A percentile compares a stretch with the other conserved stretches of the same genome.
Conservation (phyloP, 2,888 invertebrate species). For the Eupithecia subumbrata region DNA sequence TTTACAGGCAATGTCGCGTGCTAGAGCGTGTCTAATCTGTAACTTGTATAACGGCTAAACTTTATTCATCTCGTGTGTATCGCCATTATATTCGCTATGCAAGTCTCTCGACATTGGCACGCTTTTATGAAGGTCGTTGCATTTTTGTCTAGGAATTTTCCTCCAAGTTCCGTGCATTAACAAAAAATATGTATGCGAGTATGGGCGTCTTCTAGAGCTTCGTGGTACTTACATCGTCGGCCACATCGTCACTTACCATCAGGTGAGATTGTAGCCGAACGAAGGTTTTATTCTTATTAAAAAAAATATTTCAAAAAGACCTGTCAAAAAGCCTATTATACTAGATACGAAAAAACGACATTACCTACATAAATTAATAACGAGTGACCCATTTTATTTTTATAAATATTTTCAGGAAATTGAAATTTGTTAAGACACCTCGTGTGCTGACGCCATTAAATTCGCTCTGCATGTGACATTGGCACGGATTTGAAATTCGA, state of each 20-base stretch:
- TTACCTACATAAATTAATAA: no score
- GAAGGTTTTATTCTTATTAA: no score
- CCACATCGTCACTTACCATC: no score
- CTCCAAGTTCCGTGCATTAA: not conserved
- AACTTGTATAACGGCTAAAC: slow-evolving; percentile 61
- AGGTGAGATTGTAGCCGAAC: no score
- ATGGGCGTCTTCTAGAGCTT: no score
- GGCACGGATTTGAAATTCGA: slow-evolving; percentile 58
- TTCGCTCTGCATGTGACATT: slow-evolving; percentile 57
- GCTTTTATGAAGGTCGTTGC: slow-evolving; percentile 49
- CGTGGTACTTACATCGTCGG: no score
- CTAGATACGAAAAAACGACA: no score
- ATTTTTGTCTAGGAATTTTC: slow-evolving; percentile 16
- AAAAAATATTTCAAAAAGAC: no score
- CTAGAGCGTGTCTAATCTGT: slow-evolving; percentile 67
- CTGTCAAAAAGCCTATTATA: no score
- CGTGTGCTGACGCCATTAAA: slow-evolving; percentile 68
- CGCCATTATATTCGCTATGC: slow-evolving; percentile 62
- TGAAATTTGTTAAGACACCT: slow-evolving; percentile 44
- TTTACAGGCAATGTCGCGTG: slow-evolving; percentile 59
- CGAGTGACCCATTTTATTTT: not conserved
- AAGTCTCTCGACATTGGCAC: slow-evolving; percentile 55
- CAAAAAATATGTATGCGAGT: not conserved
- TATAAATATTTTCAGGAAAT: not conserved
- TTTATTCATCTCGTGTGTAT: slow-evolving; percentile 59